Evolutionary conservation across 2,888 invertebrate genomes (phyloP), one percentile per base, ranked within the genome.

Genomic region (Cheilosia urbana): DNA sequence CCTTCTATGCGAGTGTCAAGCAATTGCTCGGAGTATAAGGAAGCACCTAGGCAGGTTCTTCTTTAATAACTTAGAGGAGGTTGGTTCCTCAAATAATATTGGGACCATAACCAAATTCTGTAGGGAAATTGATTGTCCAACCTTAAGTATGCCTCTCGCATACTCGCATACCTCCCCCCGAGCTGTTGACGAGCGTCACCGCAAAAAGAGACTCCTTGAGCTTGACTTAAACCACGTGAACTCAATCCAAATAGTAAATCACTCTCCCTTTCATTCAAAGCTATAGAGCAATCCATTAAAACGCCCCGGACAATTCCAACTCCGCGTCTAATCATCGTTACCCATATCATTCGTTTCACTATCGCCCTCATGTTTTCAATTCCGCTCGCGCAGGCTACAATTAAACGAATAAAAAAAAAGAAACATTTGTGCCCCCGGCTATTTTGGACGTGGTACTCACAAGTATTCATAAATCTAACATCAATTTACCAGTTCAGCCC

Each of bases 381-480:
- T 30, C 42, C 11, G 30, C 42, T 60, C 30, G 47, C 57, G 24
- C 37, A 57, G 63, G 30, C 66, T 60, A 60, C 66, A 77, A 62
- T 77, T 77, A 68, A 69, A 53, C 51, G 17, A 63, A 63, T 15
- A 47, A 57, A n/a, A 27, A 27, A 27, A 5, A 27, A 27, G 7
- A 27, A 27, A 1, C 17, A 49, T 57, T 60, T 53, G 15, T 63
- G 78, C 78, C 78, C 21, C 37, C 53, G 69, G 78, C 69, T 55
- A 77, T 45, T 45, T 69, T 62, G 68, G 68, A 77, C 53, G 53
- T 47, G 62, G 68, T 69, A 60, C 60, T 55, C 69, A 62, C 55
- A 55, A 53, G 71, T 78, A 78, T 78, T 71, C 78, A 78, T 69
- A 78, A 78, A 78, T 78, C 78, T 63, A 78, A 83, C 73, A 63